Base-by-base conservation (phyloP, 2,797 vertebrate species). In the Hyperoplus lanceolatus region DNA sequence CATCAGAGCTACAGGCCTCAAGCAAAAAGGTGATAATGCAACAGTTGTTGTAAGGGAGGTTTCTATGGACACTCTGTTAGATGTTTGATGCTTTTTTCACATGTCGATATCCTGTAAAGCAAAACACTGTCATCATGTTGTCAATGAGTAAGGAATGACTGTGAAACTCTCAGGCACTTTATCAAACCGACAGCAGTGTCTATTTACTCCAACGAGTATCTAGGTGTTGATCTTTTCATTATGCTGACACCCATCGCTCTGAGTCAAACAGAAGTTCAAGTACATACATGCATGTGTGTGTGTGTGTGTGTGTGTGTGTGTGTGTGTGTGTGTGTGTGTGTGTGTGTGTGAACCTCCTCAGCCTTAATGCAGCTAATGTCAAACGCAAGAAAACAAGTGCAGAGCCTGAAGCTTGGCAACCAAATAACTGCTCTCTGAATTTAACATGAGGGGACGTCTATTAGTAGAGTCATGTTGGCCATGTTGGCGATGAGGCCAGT, bases 221-320 rank as follows among this genome's bases (percentile, higher is more conserved):
- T 58, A 12, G 16, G 16, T 73, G 73, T 66, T 78, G 73, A 78
- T 77, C 36, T 72, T 80, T 83, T 82, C 57, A 83, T 79, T 78
- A 78, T n/a, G 46, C 16, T 78, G 65, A 81, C 78, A 83, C 61
- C 62, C 60, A 65, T 82, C 70, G 71, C 62, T 51, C 62, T 82
- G 70, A 85, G 76, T 85, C 70, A 86, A 62, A 46, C 21, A 70
- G 29, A 29, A 29, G 29, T 2, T 65, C 76, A 79, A 70, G 75
- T 48, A 48, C 49, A 49, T 50, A 73, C 83, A 79, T 46, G 41
- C 39, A 59, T 65, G 21, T 53, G 45, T 6, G 39, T 1, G 6
- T 10, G 11, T 65, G 51, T 38, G 51, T 6, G 16, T 73, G 51
- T 51, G 60, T 10, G 55, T 54, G 14, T 78, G 56, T 5, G 8